These are phyloP conservation scores for Chrysotoxum bicinctum DNA, from an alignment of 2,888 invertebrate genomes.

Conservation along the genomic window DNA sequence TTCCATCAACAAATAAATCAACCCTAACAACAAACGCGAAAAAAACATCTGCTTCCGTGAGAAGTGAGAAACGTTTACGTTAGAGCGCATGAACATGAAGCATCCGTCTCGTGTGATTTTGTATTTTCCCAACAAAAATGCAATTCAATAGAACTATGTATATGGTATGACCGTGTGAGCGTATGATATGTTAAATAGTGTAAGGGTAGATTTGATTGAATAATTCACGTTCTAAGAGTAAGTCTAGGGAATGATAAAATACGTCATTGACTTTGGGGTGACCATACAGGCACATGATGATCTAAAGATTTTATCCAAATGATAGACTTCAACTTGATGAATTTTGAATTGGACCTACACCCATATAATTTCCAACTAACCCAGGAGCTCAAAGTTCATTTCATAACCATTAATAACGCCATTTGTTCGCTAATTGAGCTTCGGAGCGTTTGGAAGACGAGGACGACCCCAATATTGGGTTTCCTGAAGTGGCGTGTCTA, in stretches of 20 bases:
- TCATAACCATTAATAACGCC: no score
- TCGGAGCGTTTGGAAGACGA: no score
- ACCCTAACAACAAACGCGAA: neutral
- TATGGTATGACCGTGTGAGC: neutral
- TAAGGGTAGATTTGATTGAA: neutral
- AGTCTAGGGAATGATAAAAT: neutral
- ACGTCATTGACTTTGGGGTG: neutral
- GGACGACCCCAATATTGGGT: no score
- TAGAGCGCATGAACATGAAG: slow-evolving; percentile 19
- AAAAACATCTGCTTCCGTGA: slow-evolving; percentile 28
- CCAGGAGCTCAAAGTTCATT: no score
- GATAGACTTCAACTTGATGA: no score
- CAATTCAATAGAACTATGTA: neutral
- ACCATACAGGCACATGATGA: neutral
- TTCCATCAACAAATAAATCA: neutral
- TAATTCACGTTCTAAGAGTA: neutral
- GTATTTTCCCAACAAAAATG: neutral
- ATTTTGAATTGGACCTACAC: no score
- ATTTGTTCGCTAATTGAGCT: no score
- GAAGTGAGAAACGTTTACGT: slow-evolving; percentile 4
- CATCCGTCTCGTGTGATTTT: neutral
- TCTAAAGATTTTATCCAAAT: no score
- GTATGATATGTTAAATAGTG: neutral
- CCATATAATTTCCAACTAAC: no score
- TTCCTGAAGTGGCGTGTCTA: no score